Percentiles rank a stretch among this genome's conserved stretches.
phyloP scores from a whole-genome alignment of 2,888 invertebrate species.

The Cheilosia impressa region DNA sequence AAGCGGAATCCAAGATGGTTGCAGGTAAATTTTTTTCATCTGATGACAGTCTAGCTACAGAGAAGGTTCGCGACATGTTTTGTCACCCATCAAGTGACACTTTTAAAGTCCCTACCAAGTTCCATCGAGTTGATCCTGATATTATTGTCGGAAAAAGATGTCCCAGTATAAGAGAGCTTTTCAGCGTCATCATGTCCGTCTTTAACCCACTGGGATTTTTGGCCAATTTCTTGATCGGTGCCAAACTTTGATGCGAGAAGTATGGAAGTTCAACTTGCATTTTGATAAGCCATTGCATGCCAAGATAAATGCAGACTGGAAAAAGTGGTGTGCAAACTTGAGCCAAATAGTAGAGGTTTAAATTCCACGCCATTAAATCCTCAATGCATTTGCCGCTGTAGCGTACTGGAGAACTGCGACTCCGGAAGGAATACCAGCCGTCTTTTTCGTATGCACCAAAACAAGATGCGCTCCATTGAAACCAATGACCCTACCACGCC shows the following conservation, averaged over 20 bases:
- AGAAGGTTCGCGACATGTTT: too few relatives aligned
- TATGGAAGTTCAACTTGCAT: too few relatives aligned
- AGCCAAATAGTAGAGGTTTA: constrained; percentile 4
- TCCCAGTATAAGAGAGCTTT: too few relatives aligned
- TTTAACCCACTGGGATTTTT: too few relatives aligned
- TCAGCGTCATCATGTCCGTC: too few relatives aligned
- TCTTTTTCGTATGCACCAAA: constrained; percentile 13
- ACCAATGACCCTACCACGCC: constrained; percentile 22
- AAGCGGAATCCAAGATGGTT: background rate
- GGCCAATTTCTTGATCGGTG: too few relatives aligned
- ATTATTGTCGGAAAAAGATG: too few relatives aligned
- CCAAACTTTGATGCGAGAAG: too few relatives aligned
- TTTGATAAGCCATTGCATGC: constrained; percentile 7
- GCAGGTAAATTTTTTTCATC: background rate
- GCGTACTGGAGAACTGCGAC: constrained; percentile 43
- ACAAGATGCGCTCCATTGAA: too few relatives aligned
- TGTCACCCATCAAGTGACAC: too few relatives aligned
- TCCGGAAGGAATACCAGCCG: constrained; percentile 14
- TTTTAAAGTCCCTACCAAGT: too few relatives aligned
- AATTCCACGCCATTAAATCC: constrained; percentile 1
- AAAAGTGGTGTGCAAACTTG: constrained; percentile 9
- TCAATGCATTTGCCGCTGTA: constrained; percentile 62
- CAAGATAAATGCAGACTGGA: constrained; percentile 10
- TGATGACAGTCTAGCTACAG: background rate
- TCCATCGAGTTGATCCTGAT: too few relatives aligned